Percentiles rank a stretch among this genome's conserved stretches.
These are phyloP conservation scores for Limnephilus auricula DNA, from an alignment of 2,888 invertebrate genomes.

Conservation along the genomic window DNA sequence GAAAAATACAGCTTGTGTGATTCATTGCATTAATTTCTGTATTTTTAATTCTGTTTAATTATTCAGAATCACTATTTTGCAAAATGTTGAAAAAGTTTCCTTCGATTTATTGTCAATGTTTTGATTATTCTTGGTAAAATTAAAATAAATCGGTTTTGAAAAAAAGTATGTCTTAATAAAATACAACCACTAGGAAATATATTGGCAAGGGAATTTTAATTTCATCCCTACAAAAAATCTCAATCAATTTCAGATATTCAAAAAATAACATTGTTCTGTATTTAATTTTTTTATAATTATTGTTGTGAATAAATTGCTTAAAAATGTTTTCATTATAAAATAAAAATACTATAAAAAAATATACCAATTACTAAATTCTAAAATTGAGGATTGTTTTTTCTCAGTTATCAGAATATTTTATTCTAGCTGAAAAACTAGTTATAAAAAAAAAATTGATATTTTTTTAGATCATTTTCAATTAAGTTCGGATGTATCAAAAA, in stretches of 20 bases:
- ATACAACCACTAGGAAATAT: not conserved
- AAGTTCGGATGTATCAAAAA: not conserved
- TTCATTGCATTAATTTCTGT: not conserved
- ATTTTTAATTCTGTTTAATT: not conserved
- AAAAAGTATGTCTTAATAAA: not conserved
- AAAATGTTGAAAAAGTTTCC: not conserved
- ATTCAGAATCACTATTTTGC: not conserved
- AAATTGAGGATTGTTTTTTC: not conserved
- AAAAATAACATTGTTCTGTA: not conserved
- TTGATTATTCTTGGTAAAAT: not conserved
- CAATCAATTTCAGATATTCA: not conserved
- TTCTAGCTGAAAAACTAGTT: no score
- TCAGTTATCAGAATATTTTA: not conserved
- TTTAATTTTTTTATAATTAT: not conserved
- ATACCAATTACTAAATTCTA: no score
- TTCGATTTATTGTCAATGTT: not conserved
- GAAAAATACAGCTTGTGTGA: not conserved
- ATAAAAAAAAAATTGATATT: no score
- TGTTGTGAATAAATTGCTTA: not conserved
- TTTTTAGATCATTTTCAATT: not conserved
- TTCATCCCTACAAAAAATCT: not conserved
- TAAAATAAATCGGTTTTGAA: not conserved
- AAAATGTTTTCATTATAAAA: not conserved
- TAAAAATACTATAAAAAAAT: not conserved
- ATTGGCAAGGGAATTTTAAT: not conserved